Evolutionary conservation across 2,797 vertebrate species (phyloP), one percentile per base, ranked within the genome.

Genomic region (Triplophysa yarkandensis): DNA sequence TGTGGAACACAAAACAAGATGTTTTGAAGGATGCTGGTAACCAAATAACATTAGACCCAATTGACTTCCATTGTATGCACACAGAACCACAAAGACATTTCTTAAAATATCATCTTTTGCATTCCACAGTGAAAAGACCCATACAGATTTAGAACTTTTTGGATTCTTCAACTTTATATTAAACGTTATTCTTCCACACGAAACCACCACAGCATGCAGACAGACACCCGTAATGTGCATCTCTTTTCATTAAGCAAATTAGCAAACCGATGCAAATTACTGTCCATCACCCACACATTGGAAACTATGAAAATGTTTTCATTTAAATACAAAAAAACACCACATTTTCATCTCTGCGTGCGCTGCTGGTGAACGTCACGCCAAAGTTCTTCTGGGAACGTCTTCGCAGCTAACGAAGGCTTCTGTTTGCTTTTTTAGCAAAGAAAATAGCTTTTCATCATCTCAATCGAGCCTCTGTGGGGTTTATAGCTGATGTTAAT

Each of bases 391-490:
- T 77, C 70, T 82, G 83, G 77, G 73, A 69, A 78, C 71, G 72
- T 80, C 81, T 80, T 83, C 69, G 78, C 79, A 82, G 81, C 46
- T 87, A 81, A 87, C 91, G 89, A 92, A 92, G 87, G 81, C 81
- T 63, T 74, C 85, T 83, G 79, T 86, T 85, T 90, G 85, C n/a
- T 90, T 70, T 71, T 84, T 87, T 21, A 60, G 84, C 21, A 64
- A 87, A 90, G 88, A 91, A 90, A 89, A 64, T 89, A 90, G 82
- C 89, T 85, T 91, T 85, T 86, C 73, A 48, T 62, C 73, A 14
- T 88, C 87, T 82, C 84, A 80, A 81, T 83, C 81, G 85, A 86
- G 81, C 86, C 84, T 88, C 84, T 8, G 32, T 80, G 82, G 85
- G 74, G 89, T 87, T 86, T 76, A 78, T 81, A 81, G 85, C 78